Conservation (phyloP, 2,113 vertebrate species). For the Garra rufa region DNA sequence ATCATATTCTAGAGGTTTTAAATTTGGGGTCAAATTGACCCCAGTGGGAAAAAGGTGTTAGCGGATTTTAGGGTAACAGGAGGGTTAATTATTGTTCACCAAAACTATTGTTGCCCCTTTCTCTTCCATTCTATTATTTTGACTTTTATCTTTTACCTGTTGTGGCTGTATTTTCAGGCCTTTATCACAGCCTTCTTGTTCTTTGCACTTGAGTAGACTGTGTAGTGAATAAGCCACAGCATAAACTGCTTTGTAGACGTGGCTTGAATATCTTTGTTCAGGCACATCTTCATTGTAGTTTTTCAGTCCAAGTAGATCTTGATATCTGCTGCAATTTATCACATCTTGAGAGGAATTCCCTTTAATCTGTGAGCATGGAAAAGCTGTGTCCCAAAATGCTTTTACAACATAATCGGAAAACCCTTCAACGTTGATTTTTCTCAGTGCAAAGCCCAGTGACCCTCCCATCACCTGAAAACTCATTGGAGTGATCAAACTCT, state of each 20-base stretch:
- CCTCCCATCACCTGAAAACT: constrained; percentile 71
- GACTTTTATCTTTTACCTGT: constrained; percentile 65
- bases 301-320: constrained; percentile 61
- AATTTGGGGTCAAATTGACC: too few relatives aligned
- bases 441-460: constrained; percentile 72
- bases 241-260: constrained; percentile 65
- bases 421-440: constrained; percentile 67
- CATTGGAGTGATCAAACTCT: constrained; percentile 68
- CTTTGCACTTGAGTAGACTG: constrained; percentile 63
- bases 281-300: constrained; percentile 67
- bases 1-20: too few relatives aligned
- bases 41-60: too few relatives aligned
- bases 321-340: constrained; percentile 59
- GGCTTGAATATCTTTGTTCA: constrained; percentile 70
- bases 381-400: constrained; percentile 68
- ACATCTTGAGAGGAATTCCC: neutral
- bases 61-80: too few relatives aligned
- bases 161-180: constrained; percentile 54
- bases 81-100: too few relatives aligned
- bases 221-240: constrained; percentile 51
- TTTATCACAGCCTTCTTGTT: constrained; percentile 62
- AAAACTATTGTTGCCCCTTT: too few relatives aligned
- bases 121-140: neutral
- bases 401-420: constrained; percentile 65
- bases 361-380: constrained; percentile 48